Conservation (phyloP, 2,888 invertebrate genomes). For the Morpho deidamia region DNA sequence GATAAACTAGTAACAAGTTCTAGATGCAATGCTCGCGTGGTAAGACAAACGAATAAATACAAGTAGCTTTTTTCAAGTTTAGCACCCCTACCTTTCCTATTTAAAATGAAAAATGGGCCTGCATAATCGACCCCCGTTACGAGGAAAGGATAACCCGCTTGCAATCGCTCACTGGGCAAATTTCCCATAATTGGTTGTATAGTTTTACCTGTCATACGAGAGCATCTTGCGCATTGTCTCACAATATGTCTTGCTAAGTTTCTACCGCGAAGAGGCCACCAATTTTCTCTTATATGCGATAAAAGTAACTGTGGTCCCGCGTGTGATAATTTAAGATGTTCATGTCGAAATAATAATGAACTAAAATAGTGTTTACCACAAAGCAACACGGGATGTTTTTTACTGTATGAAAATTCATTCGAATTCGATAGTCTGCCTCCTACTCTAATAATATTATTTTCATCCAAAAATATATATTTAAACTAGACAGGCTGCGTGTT, state of each 20-base stretch:
- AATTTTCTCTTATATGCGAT: neutral
- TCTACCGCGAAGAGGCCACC: constrained; percentile 13
- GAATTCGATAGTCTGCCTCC: neutral
- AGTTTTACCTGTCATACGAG: constrained; percentile 4
- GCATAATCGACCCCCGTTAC: constrained; percentile 13
- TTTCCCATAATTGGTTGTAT: constrained; percentile 18
- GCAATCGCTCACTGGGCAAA: constrained; percentile 7
- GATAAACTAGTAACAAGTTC: too few species aligned
- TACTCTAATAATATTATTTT: neutral
- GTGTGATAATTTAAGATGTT: constrained; percentile 5
- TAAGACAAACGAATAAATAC: constrained; percentile 23
- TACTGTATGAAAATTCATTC: neutral
- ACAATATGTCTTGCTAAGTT: constrained; percentile 5
- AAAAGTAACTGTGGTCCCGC: constrained; percentile 13
- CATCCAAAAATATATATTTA: constrained; percentile 4
- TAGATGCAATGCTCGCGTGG: neutral
- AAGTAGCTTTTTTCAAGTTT: constrained; percentile 11
- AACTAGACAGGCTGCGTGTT: neutral
- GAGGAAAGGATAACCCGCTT: constrained; percentile 10
- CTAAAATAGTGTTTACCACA: neutral
- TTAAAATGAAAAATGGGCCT: constrained; percentile 13
- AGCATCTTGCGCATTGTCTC: constrained; percentile 7
- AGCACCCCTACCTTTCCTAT: constrained; percentile 15
- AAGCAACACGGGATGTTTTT: neutral
- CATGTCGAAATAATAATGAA: neutral